Base-by-base conservation (phyloP, 2,113 vertebrate species). In the Thalassoma bifasciatum region DNA sequence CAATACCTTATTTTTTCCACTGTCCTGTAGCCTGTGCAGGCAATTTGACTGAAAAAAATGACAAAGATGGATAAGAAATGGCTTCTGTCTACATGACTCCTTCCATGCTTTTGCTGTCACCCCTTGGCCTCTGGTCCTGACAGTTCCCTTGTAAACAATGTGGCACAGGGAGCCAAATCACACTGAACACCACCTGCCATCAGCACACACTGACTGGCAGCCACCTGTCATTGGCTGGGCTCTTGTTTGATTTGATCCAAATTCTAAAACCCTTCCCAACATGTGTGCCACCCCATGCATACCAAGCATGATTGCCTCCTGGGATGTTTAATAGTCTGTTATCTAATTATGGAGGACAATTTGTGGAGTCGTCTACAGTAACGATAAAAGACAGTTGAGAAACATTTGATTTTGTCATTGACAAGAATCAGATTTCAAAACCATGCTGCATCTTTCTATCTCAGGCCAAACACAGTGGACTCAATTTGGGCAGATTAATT, bases 171-270 rank as follows among this genome's bases (percentile, higher is more conserved):
- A 63, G 79, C 83, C 86, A 87, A 77, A 79, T 75, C 81, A 64
- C 51, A 82, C 79, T 70, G 68, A 74, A 57, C 72, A 30, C 82
- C 81, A 84, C 83, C 84, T 86, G 86, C 64, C 70, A 71, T 73
- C 50, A 47, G 82, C 66, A 76, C 68, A 77, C 63, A 79, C 60
- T 77, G 84, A 90, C 53, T 75, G 75, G 56, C 36, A 57, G 42
- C 79, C 86, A 85, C 83, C 75, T 82, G 81, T 63, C 79, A 79
- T 67, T 84, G 86, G 77, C 73, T 17, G 2, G 68, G 53, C 42
- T 77, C 46, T 69, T 84, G 65, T 89, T 89, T 81, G 72, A 82
- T 71, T 72, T 87, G 53, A 71, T 79, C 54, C 49, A 54, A 37
- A 30, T 70, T 80, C 64, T 80, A 73, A 71, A 81, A 70, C 60